A percentile compares a stretch with the other conserved stretches of the same genome.
Evolutionary conservation across 2,888 invertebrate species (phyloP).

Genomic region (Ganaspis brasiliensis): DNA sequence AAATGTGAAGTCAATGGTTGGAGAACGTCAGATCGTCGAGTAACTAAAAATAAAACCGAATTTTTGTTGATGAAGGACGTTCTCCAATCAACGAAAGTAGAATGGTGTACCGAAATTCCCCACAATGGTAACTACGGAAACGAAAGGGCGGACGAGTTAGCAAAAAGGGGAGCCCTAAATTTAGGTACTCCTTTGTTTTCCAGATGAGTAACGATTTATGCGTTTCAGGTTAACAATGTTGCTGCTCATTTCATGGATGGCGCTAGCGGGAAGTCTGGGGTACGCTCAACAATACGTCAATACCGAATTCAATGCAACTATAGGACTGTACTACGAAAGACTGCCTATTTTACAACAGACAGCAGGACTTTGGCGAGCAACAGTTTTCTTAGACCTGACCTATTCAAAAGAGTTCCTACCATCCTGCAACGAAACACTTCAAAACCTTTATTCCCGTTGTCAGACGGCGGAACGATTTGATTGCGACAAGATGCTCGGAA

Average conservation of each 20-base stretch:
- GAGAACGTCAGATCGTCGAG: not conserved
- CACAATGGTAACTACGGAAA: not conserved
- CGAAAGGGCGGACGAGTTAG: not conserved
- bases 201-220: too few relatives aligned
- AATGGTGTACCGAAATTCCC: too few relatives aligned
- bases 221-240: not conserved
- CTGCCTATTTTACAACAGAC: too few relatives aligned
- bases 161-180: not conserved
- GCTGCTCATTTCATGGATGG: not conserved
- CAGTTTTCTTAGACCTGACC: too few relatives aligned
- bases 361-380: too few relatives aligned
- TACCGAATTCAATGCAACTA: not conserved
- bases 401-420: too few relatives aligned
- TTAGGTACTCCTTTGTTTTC: too few relatives aligned
- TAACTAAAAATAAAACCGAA: not conserved
- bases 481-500: not conserved
- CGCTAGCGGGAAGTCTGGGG: not conserved
- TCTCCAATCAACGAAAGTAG: not conserved
- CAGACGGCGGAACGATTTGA: not conserved
- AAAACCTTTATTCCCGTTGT: too few relatives aligned
- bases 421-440: too few relatives aligned
- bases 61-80: not conserved
- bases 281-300: not conserved
- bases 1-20: not conserved
- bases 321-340: too few relatives aligned